Evolutionary conservation across 2,113 vertebrate species (phyloP).

Genomic region (Oncorhynchus tshawytscha): DNA sequence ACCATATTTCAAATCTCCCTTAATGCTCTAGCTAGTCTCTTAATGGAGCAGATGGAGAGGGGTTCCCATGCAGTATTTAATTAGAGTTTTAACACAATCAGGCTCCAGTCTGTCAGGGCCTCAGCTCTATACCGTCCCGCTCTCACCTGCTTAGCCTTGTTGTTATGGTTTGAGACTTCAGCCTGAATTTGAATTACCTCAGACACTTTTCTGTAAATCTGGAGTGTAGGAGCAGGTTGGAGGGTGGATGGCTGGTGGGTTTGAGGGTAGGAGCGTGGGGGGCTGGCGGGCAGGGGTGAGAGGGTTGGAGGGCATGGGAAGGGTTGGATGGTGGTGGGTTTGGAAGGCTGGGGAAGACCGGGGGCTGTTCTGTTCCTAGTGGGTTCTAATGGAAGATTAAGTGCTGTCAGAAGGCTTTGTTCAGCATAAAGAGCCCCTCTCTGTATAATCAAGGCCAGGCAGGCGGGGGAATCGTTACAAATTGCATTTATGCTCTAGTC

Average conservation of each 20-base stretch:
- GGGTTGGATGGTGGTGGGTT: too few relatives aligned
- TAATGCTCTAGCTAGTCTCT: too few relatives aligned
- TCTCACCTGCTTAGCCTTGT: neutral
- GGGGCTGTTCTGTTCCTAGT: conserved; percentile 53
- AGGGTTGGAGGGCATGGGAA: too few relatives aligned
- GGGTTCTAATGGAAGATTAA: conserved; percentile 72
- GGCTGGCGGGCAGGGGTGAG: too few relatives aligned
- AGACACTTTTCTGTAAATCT: too few relatives aligned
- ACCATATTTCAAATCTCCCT: neutral
- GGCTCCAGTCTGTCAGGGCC: conserved; percentile 8
- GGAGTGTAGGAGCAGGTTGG: too few relatives aligned
- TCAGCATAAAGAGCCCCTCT: conserved; percentile 68
- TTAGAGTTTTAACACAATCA: conserved; percentile 37
- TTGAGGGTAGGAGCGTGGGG: too few relatives aligned
- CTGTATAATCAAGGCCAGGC: conserved; percentile 50
- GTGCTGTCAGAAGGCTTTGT: conserved; percentile 66
- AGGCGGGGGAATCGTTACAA: conserved; percentile 67
- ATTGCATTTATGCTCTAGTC: conserved; percentile 67
- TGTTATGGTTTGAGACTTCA: conserved; percentile 20
- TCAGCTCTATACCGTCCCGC: neutral
- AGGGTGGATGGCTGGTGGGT: too few relatives aligned
- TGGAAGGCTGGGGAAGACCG: conserved; percentile 4
- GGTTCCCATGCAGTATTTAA: conserved; percentile 57
- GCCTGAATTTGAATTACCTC: too few relatives aligned
- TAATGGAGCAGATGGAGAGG: conserved; percentile 58